A percentile compares a stretch with the other conserved stretches of the same genome.
Conservation (phyloP, 2,888 invertebrate genomes). For the Amblyjoppa fuscipennis region DNA sequence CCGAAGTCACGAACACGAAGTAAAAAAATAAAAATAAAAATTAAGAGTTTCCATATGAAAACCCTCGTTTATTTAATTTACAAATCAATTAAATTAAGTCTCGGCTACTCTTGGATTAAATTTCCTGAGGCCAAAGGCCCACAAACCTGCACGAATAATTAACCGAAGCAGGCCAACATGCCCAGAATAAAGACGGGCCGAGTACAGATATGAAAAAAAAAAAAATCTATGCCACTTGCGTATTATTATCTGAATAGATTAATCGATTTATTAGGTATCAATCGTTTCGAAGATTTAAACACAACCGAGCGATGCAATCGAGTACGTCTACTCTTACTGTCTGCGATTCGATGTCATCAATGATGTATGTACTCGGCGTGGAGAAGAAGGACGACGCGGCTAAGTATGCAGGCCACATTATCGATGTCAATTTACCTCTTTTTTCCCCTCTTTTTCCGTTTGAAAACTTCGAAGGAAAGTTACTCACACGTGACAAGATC, state of each 20-base stretch:
- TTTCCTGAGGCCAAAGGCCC: neutral
- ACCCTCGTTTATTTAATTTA: too few relatives aligned
- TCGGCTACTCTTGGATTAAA: too few relatives aligned
- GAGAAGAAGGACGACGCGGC: conserved; percentile 8
- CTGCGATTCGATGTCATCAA: neutral
- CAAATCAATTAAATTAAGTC: too few relatives aligned
- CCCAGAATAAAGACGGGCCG: too few relatives aligned
- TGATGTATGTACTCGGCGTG: conserved; percentile 13
- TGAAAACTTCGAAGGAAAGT: conserved; percentile 1
- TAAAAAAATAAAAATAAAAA: too few relatives aligned
- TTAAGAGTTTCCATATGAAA: too few relatives aligned
- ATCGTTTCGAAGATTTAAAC: conserved; percentile 19
- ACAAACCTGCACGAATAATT: neutral
- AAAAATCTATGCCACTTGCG: neutral
- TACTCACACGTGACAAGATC: conserved; percentile 4
- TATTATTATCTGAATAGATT: conserved; percentile 18
- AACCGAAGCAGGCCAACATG: too few relatives aligned
- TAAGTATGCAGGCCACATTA: conserved; percentile 19
- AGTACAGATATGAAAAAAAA: neutral
- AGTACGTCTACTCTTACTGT: neutral
- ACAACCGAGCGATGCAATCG: neutral
- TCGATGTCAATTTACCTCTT: conserved; percentile 17
- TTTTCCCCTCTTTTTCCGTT: neutral
- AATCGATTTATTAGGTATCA: conserved; percentile 18
- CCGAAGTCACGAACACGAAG: too few relatives aligned